Percentiles rank a stretch among this genome's conserved stretches.
Conservation (phyloP, 2,888 invertebrate species). For the Alentia gelatinosa region DNA sequence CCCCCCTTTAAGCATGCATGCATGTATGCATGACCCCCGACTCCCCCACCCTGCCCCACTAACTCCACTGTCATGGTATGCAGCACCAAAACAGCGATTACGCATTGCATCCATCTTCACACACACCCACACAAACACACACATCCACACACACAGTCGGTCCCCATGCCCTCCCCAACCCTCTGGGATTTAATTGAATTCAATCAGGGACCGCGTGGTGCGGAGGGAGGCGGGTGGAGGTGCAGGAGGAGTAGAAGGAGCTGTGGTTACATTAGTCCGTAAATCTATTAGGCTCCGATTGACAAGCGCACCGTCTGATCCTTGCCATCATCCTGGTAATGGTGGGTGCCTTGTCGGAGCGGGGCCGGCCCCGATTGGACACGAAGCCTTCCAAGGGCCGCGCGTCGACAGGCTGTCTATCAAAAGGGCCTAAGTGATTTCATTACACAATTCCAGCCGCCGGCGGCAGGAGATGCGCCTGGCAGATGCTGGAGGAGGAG, state of each 20-base stretch:
- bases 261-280: conserved; percentile 27
- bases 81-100: neutral
- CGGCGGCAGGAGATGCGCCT: neutral
- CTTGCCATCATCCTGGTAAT: neutral
- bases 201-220: neutral
- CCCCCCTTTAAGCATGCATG: too few relatives aligned
- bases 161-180: too few relatives aligned
- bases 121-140: neutral
- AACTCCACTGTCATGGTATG: neutral
- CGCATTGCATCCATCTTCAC: neutral
- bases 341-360: neutral
- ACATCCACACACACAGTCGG: neutral
- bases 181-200: neutral
- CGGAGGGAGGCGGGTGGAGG: neutral
- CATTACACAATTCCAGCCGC: conserved; percentile 34
- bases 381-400: neutral
- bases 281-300: conserved; percentile 38
- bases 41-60: neutral
- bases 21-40: neutral
- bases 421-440: conserved; percentile 46
- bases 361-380: neutral
- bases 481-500: neutral
- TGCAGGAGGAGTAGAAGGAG: neutral
- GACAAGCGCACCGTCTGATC: conserved; percentile 20
- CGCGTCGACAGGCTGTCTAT: conserved; percentile 48